These are phyloP conservation scores for Sebastes wilsoni DNA, from an alignment of 2,797 vertebrate species.

Conservation along the genomic window DNA sequence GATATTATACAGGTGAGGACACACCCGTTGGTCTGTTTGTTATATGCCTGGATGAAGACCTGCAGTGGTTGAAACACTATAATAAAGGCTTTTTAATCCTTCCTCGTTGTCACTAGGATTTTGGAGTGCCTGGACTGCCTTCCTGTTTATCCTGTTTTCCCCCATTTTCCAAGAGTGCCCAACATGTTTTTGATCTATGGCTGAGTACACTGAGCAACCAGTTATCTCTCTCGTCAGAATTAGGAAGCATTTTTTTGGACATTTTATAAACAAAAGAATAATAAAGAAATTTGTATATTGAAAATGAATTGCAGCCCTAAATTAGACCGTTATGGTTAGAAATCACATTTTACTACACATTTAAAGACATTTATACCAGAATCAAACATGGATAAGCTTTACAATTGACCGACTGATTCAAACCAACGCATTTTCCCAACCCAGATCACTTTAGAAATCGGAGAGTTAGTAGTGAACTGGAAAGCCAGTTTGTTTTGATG, in stretches of 20 bases:
- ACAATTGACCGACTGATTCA: not conserved
- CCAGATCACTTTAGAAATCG: not conserved
- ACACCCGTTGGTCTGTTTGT: too few relatives aligned
- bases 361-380: not conserved
- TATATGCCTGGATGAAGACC: too few relatives aligned
- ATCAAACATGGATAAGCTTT: not conserved
- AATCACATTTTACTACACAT: not conserved
- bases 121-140: too few relatives aligned
- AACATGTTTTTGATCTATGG: too few relatives aligned
- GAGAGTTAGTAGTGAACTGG: not conserved
- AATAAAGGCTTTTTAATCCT: too few relatives aligned
- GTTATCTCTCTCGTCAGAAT: not conserved
- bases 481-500: conserved; percentile 25
- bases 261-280: not conserved
- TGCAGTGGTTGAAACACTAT: too few relatives aligned
- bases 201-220: too few relatives aligned
- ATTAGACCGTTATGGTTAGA: not conserved
- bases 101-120: too few relatives aligned
- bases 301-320: not conserved
- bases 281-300: not conserved
- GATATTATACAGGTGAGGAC: too few relatives aligned
- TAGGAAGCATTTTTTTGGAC: not conserved
- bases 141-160: too few relatives aligned
- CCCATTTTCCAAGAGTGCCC: too few relatives aligned
- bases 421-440: not conserved